Conservation (phyloP, 2,797 vertebrate species). For the Acrossocheilus wenchowensis region DNA sequence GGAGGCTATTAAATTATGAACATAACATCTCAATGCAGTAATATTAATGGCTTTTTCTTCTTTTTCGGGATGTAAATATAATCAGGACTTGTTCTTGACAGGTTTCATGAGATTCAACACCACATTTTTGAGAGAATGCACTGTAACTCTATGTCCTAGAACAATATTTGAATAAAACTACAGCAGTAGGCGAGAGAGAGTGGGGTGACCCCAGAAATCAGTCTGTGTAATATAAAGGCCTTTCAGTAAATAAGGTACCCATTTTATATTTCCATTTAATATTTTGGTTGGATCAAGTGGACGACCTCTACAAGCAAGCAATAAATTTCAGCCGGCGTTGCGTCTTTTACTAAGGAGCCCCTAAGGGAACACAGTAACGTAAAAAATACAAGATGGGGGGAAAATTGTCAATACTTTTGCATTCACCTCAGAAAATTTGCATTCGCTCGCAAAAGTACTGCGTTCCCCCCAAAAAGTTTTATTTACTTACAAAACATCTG, state of each 20-base stretch:
- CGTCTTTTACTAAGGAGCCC: neutral
- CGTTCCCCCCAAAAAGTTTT: neutral
- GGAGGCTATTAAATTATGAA: neutral
- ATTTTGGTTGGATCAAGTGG: neutral
- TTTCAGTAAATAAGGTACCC: conserved; percentile 19
- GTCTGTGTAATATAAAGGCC: neutral
- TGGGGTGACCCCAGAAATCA: conserved; percentile 20
- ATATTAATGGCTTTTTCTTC: neutral
- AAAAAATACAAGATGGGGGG: neutral
- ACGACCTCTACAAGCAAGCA: neutral
- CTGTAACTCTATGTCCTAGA: conserved; percentile 52
- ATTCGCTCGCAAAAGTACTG: neutral
- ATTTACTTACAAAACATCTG: neutral
- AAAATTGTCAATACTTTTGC: neutral
- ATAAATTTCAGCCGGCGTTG: neutral
- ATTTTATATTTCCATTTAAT: neutral
- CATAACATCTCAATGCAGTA: neutral
- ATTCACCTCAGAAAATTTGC: neutral
- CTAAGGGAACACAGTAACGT: neutral
- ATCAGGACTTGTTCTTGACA: neutral
- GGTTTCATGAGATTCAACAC: neutral
- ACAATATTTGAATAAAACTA: conserved; percentile 66
- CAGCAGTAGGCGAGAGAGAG: conserved; percentile 50
- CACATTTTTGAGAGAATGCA: too few relatives aligned
- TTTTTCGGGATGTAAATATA: neutral